A percentile compares a stretch with the other conserved stretches of the same genome.
Evolutionary conservation across 2,888 invertebrate species (phyloP).

Genomic region (Crematogaster levior): DNA sequence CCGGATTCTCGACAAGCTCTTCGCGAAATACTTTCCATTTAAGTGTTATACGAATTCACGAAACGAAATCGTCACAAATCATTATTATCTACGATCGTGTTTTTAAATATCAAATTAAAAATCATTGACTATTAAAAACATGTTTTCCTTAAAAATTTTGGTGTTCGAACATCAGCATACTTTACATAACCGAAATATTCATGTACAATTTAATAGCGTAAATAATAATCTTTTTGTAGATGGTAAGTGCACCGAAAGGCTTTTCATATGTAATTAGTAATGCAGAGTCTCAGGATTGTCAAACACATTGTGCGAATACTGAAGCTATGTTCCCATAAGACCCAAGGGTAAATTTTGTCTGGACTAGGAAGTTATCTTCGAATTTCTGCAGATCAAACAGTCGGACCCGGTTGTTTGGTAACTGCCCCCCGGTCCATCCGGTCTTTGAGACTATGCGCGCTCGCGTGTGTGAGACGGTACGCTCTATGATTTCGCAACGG

Average conservation of each 20-base stretch:
- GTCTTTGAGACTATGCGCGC: constrained; percentile 33
- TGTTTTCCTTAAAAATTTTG: not conserved
- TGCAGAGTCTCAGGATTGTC: not conserved
- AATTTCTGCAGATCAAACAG: constrained; percentile 50
- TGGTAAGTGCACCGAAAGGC: not conserved
- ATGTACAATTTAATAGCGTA: constrained; percentile 3
- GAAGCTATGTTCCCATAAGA: not conserved
- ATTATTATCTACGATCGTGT: too few relatives aligned
- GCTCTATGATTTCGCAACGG: constrained; percentile 42
- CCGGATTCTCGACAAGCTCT: not conserved
- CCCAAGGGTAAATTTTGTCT: constrained; percentile 1
- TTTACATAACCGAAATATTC: not conserved
- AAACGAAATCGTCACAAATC: constrained; percentile 4
- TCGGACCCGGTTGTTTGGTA: constrained; percentile 26
- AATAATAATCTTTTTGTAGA: not conserved
- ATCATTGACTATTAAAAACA: not conserved
- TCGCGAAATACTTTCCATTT: constrained; percentile 27
- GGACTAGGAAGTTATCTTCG: constrained; percentile 26
- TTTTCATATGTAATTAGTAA: constrained; percentile 1
- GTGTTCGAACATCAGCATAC: not conserved
- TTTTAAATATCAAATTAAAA: not conserved
- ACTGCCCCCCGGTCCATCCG: constrained; percentile 19
- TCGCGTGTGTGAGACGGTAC: constrained; percentile 3
- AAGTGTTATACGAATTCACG: not conserved
- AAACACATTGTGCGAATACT: not conserved